Base-by-base conservation (phyloP, 2,113 vertebrate species). In the Phyllostomus discolor region DNA sequence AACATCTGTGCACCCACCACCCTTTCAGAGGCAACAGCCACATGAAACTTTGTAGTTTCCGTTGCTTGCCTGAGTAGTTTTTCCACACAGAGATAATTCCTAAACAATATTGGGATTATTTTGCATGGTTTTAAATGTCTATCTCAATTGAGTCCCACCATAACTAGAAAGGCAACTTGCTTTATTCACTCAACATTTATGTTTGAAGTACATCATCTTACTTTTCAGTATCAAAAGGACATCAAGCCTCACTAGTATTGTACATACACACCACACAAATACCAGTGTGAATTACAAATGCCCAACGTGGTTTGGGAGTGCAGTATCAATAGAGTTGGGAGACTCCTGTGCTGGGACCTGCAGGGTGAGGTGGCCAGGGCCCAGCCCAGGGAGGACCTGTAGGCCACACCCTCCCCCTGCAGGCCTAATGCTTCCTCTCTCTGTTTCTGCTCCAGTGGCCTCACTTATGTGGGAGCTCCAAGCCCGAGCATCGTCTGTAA, bases 401-500 rank as follows among this genome's bases (percentile, higher is more conserved):
- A 5, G 67, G 33, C 43, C 12, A 0, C 6, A 35, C 11, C 12
- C 22, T 31, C 48, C 10, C 59, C 57, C 75, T 26, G 80, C 48
- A 52, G 41, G 38, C 80, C 96, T 97, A 88, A 97, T 1, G 10
- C 92, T 52, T 83, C 41, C 0, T 96, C 59, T 93, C 17, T 96
- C 90, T 97, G 66, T 64, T 26, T 64, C 28, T 64, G 62, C 28
- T 98, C 96, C 98, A 99, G 99, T 97, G 99, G 99, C 11, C 99
- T 99, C 97, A 99, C 99, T 38, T 99, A 99, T 35, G 99, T 99
- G 98, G 99, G 99, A 88, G 99, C 99, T 82, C 98, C 99, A 98
- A 99, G 99, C 95, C 99, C 99, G 69, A 99, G 99, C 98, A 99
- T 99, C 98, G 99, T 99, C 98, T 99, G 99, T 95, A 99, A 99